Evolutionary conservation across 2,113 vertebrate genomes (phyloP).

Genomic region (Irena cyanogastra): DNA sequence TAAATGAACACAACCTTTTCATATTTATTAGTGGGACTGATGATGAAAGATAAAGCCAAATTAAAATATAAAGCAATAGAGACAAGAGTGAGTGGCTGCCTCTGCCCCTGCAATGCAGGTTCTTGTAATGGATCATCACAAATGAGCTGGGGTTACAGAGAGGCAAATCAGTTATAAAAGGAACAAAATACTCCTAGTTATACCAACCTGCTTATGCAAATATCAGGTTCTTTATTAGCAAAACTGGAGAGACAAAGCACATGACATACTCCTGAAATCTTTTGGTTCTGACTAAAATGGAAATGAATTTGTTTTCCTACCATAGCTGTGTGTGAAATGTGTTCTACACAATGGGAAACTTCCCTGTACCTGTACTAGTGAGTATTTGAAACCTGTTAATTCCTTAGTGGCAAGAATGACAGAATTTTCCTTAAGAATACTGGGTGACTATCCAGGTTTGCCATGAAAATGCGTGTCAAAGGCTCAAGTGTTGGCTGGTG

Average conservation of each 20-base stretch:
- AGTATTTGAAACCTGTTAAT: not conserved
- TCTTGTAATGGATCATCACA: not conserved
- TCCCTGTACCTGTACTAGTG: not conserved
- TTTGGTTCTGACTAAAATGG: not conserved
- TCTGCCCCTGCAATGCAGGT: constrained; percentile 37
- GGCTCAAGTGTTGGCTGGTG: not conserved
- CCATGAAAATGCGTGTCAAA: not conserved
- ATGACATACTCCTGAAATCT: not conserved
- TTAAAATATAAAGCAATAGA: constrained; percentile 27
- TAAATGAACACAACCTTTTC: constrained; percentile 56
- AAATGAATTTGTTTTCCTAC: not conserved
- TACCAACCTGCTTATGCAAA: constrained; percentile 1
- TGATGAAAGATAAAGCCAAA: constrained; percentile 40
- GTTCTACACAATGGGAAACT: not conserved
- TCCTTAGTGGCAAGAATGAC: not conserved
- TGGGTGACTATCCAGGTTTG: not conserved
- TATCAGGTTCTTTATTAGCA: not conserved
- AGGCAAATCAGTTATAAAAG: not conserved
- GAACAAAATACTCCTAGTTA: not conserved
- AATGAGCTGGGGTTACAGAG: not conserved
- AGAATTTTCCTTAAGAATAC: not conserved
- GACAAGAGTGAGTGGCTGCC: not conserved
- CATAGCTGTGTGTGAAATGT: not conserved
- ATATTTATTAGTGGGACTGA: constrained; percentile 46
- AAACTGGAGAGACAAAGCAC: not conserved